Base-by-base conservation (phyloP, 2,797 vertebrate genomes). In the Microctenopoma stevenorrisi region DNA sequence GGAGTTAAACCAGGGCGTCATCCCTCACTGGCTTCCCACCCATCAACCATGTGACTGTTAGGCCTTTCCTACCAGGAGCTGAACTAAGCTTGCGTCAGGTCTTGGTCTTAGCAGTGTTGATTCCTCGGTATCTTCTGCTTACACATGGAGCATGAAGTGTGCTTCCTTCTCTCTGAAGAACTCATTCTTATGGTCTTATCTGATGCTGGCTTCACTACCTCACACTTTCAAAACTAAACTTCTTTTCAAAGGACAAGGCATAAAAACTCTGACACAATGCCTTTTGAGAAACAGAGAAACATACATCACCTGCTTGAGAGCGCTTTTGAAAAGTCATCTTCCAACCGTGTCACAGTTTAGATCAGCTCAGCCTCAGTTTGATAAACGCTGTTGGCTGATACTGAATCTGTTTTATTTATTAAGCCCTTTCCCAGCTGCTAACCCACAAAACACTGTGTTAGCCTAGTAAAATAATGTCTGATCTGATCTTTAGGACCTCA, bases 401-500 rank as follows among this genome's bases (percentile, higher is more conserved):
- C 57, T 55, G 7, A 14, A 47, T 62, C 25, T 57, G 1, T 54
- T 14, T 73, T 40, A 54, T 74, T 69, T 77, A 74, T 72, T 69
- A 33, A 2, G 7, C 1, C 16, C 13, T 2, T 58, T 58, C 53
- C 71, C 74, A 72, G 62, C 72, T 66, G 74, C 52, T 52, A 12
- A 48, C 53, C 55, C 30, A 22, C 30, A 26, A 42, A 47, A 46
- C 50, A 18, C 40, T 58, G 22, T 26, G 55, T 74, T 56, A 54
- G 47, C 15, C 44, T 66, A 40, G 67, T 81, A 74, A 84, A 68
- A 74, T 35, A 22, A 38, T 69, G 59, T 13, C 55, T 7, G 18
- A 69, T 74, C 76, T 63, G 44, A 82, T 79, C 72, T 71, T 76
- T 80, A 86, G 60, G 56, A 67, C 61, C 61, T 75, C 46, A 55